Conservation (phyloP, 1,140 invertebrate species). For the Caerostris darwini region DNA sequence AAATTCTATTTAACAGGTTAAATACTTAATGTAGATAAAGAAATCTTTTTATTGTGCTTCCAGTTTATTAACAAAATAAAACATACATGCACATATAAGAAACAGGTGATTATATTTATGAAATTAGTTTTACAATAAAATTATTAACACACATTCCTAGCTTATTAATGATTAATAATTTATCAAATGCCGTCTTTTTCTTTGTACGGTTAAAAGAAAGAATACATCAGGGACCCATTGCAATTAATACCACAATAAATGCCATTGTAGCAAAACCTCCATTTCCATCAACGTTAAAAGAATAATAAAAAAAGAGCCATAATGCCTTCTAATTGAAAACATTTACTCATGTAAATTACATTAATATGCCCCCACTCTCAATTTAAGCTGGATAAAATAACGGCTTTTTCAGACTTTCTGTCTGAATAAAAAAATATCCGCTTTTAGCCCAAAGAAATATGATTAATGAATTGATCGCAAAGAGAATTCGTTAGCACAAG, state of each 20-base stretch:
- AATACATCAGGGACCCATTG: no score
- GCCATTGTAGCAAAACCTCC: background rate
- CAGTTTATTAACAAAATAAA: no score
- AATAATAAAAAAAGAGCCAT: background rate
- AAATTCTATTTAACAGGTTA: no score
- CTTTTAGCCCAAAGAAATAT: background rate
- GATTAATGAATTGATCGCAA: background rate
- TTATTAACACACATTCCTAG: no score
- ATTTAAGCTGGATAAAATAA: background rate
- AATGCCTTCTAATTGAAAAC: background rate
- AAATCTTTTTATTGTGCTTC: no score
- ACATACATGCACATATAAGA: no score
- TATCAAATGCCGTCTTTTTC: no score
- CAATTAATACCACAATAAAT: background rate
- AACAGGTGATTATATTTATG: no score
- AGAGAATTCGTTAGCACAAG: background rate
- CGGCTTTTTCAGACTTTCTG: background rate
- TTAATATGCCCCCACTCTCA: background rate
- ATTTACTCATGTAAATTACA: background rate
- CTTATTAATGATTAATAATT: no score
- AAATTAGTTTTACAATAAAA: no score
- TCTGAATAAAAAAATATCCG: background rate
- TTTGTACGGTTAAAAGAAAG: no score
- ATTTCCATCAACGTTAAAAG: background rate
- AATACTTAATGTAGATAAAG: no score